phyloP scores from a whole-genome alignment of 2,888 invertebrate genomes.

The Eumerus sabulonum region DNA sequence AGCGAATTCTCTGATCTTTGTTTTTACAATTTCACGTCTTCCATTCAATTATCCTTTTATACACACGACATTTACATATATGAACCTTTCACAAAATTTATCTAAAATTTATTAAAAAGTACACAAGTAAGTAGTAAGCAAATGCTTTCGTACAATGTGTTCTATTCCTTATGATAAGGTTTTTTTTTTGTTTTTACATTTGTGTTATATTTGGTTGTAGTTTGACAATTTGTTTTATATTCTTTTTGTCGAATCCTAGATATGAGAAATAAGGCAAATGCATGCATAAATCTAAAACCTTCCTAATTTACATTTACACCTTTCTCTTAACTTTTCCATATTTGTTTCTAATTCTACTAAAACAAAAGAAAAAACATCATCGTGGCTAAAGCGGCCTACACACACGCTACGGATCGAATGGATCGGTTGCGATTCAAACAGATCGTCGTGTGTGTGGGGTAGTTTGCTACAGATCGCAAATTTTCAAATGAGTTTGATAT shows the following conservation, averaged over 20 bases:
- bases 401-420: too few species aligned
- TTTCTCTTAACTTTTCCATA: slow-evolving; percentile 1
- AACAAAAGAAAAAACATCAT: too few species aligned
- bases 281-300: slow-evolving; percentile 30
- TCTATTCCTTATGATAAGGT: background rate
- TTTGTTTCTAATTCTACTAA: background rate
- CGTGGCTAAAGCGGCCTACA: too few species aligned
- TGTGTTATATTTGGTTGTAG: background rate
- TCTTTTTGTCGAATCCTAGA: slow-evolving; percentile 28
- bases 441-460: too few species aligned
- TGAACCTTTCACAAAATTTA: background rate
- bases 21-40: background rate
- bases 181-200: too few species aligned
- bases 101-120: slow-evolving; percentile 3
- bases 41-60: background rate
- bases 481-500: too few species aligned
- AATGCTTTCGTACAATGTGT: slow-evolving; percentile 8
- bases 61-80: background rate
- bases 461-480: too few species aligned
- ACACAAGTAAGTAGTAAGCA: slow-evolving; percentile 3
- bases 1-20: too few species aligned
- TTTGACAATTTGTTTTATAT: slow-evolving; percentile 14
- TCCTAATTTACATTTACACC: too few species aligned
- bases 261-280: slow-evolving; percentile 47
- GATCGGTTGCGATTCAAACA: too few species aligned